Evolutionary conservation across 2,888 invertebrate species (phyloP), one percentile per base, ranked within the genome.

Genomic region (Pseudoips prasinana): DNA sequence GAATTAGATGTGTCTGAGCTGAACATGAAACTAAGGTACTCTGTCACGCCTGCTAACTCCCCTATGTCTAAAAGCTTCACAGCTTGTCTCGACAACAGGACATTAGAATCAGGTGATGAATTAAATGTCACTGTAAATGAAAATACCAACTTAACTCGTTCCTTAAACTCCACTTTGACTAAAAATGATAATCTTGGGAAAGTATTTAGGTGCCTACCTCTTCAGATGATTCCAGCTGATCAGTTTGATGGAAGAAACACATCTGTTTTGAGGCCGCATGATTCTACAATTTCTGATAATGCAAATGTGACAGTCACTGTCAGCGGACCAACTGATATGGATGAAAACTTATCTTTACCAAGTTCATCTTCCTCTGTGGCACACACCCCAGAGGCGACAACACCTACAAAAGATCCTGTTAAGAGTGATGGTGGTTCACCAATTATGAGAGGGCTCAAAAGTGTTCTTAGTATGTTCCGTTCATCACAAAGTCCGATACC

Each of bases 11-110:
- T 82, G 1, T 82, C 87, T 0, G 87, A 87, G 40, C 58, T 84
- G 6, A 87, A 82, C 54, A 85, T 86, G 83, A 87, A 80, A 60
- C 57, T 87, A 25, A 77, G 85, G 62, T 86, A 81, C 46, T 86
- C 86, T 4, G 57, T 76, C 8, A 86, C 85, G n/a, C 86, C 87
- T 5, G 68, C 65, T 0, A 58, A 77, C 1, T 86, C 86, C 5
- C 84, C 86, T 1, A 83, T 87, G 86, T 82, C 87, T 1, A 84
- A 75, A 51, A 87, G 87, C 46, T 80, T 58, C 45, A 77, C 79
- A 4, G 71, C 58, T 2, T 70, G 57, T 38, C 44, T 60, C 14
- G 80, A 82, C 27, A 73, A 69, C 39, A 72, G 53, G 33, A 62
- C 33, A 30, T 39, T 52, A 22, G 77, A 73, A 9, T 44, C 51